phyloP scores from a whole-genome alignment of 2,888 invertebrate species.

The Drosophila mayaguana region DNA sequence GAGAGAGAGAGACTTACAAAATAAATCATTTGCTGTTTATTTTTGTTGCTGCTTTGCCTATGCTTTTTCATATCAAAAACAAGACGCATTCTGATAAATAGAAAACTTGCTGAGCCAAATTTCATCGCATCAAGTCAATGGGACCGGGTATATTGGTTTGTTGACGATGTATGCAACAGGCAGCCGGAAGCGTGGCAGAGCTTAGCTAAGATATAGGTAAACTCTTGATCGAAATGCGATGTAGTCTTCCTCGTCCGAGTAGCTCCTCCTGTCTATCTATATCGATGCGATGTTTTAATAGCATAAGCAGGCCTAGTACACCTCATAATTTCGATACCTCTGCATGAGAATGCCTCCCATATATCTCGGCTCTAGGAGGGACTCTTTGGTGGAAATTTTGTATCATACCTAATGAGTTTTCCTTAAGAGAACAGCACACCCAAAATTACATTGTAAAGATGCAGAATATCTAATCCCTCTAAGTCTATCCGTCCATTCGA shows the following conservation, averaged over 20 bases:
- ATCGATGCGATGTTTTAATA: too few relatives aligned
- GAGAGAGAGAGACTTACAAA: constrained; percentile 38
- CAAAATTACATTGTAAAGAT: too few relatives aligned
- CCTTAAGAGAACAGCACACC: too few relatives aligned
- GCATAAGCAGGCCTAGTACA: too few relatives aligned
- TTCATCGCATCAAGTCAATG: background rate
- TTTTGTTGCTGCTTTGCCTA: constrained; percentile 14
- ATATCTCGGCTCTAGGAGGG: too few relatives aligned
- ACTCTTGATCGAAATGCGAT: background rate
- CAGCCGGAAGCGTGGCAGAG: background rate
- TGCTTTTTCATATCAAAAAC: constrained; percentile 52
- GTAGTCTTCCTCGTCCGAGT: too few relatives aligned
- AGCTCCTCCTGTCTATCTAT: background rate
- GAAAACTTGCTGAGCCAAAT: constrained; percentile 37
- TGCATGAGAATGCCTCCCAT: too few relatives aligned
- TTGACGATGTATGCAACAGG: background rate
- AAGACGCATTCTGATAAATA: constrained; percentile 60
- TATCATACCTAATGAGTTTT: too few relatives aligned
- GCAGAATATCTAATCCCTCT: too few relatives aligned
- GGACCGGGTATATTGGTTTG: background rate
- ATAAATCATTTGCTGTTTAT: constrained; percentile 40
- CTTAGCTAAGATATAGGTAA: background rate
- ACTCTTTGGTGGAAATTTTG: too few relatives aligned
- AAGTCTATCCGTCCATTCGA: too few relatives aligned
- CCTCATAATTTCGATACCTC: too few relatives aligned